Conservation (phyloP, 1,140 invertebrate genomes). For the Delia radicum region DNA sequence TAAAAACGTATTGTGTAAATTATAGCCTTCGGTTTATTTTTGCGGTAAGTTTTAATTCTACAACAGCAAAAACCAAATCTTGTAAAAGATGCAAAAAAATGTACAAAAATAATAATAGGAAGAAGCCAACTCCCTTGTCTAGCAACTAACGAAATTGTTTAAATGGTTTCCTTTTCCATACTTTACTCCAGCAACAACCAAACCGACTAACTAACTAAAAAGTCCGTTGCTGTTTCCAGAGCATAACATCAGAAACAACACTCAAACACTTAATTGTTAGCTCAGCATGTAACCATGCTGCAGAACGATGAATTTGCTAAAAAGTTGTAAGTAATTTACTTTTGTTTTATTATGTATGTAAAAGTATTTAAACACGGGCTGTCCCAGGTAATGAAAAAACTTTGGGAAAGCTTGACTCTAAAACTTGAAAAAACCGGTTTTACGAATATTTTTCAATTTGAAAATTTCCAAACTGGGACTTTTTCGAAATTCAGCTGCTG, state of each 20-base stretch:
- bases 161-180: neutral
- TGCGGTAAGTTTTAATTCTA: conserved; percentile 21
- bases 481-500: no score
- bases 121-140: neutral
- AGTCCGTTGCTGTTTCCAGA: conserved; percentile 14
- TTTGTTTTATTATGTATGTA: no score
- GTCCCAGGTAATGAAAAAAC: no score
- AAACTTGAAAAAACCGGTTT: no score
- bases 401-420: no score
- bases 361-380: no score
- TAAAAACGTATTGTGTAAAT: conserved; percentile 19
- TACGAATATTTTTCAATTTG: no score
- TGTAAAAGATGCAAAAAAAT: neutral
- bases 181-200: neutral
- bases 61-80: conserved; percentile 10
- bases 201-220: neutral
- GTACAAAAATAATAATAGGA: neutral
- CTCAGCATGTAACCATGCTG: conserved; percentile 20
- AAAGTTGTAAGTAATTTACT: conserved; percentile 18
- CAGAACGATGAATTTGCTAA: conserved; percentile 24
- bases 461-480: no score
- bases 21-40: conserved; percentile 21
- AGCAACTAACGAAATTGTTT: conserved; percentile 13
- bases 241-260: conserved; percentile 18
- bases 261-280: conserved; percentile 22